Evolutionary conservation across 2,888 invertebrate species (phyloP), one percentile per base, ranked within the genome.

Genomic region (Heliconius hortense): DNA sequence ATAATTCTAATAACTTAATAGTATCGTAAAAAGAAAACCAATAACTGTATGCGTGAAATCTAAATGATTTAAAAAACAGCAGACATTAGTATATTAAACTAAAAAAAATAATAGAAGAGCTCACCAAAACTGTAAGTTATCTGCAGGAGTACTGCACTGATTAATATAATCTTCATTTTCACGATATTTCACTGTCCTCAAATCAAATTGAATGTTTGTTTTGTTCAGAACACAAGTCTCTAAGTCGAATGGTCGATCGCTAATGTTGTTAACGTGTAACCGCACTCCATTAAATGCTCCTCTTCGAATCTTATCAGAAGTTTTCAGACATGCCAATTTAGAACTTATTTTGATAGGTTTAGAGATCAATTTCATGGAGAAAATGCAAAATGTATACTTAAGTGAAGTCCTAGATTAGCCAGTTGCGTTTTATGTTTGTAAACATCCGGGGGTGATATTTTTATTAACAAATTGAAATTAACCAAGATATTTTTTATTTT

Each of bases 111-210:
- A 26, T 67, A 13, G 21, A 53, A 62, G 15, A 73, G 85, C 88
- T 85, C 70, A 89, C 87, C 87, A 73, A 84, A 83, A 74, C 83
- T 83, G 84, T 84, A 85, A 39, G 82, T 80, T 64, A 86, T 74
- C 59, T 87, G 87, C 75, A 89, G 76, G 75, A 84, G 84, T 77
- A 88, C 77, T 35, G 82, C 87, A 86, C 87, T 82, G n/a, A 87
- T 76, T 28, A 88, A 76, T 77, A 84, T 79, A 76, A 87, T 82
- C 84, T 82, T 88, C 90, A 86, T 91, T 79, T 81, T 86, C 84
- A 81, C 82, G 77, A 73, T 53, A 69, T 80, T 48, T 80, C 80
- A 82, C 77, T 77, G 82, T 84, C 81, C 69, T 70, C 59, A 79
- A 82, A 77, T 81, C 82, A 78, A 26, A 15, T 70, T 60, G 21